Base-by-base conservation (phyloP, 2,113 vertebrate genomes). In the Catharus minimus region DNA sequence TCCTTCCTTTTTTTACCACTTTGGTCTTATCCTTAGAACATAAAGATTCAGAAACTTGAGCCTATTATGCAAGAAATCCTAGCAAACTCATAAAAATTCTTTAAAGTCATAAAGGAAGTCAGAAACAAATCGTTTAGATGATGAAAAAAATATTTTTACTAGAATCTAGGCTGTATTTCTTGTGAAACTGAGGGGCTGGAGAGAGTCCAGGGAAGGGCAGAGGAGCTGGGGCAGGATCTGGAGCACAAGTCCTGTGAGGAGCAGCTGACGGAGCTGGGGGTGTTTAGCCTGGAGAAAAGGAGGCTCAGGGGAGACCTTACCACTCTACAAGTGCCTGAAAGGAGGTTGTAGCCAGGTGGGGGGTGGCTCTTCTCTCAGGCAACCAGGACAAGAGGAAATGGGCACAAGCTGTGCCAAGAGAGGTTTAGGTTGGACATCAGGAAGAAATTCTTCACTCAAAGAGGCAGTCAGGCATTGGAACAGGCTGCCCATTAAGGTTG, bases 141-240 rank as follows among this genome's bases (percentile, higher is more conserved):
- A 71, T 15, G 14, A 85, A 81, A 94, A 69, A 73, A 80, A 18
- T 56, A 1, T 39, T 90, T 90, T 89, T 1, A 41, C 38, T 64
- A 15, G 26, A 50, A 38, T 44, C 3, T 75, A 6, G 67, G 13
- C 6, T 84, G 24, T 84, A 5, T 33, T 75, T n/a, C 20, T 62
- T 69, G 26, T 28, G 24, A 50, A 50, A 50, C 49, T 50, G 60
- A 74, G 19, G 13, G 7, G 28, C 24, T 67, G 61, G 5, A 52
- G 15, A 0, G 2, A 4, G 10, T 16, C 32, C 44, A 13, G 23
- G 13, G 38, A 17, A 33, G 52, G 3, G 16, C 19, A 66, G 0
- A 0, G 5, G 19, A 14, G 52, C 32, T 66, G 32, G 60, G 2
- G 19, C 33, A 39, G 44, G 60, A 7, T 33, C 60, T 66, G 60